phyloP scores from a whole-genome alignment of 2,797 vertebrate genomes.

The Rhinatrema bivittatum region DNA sequence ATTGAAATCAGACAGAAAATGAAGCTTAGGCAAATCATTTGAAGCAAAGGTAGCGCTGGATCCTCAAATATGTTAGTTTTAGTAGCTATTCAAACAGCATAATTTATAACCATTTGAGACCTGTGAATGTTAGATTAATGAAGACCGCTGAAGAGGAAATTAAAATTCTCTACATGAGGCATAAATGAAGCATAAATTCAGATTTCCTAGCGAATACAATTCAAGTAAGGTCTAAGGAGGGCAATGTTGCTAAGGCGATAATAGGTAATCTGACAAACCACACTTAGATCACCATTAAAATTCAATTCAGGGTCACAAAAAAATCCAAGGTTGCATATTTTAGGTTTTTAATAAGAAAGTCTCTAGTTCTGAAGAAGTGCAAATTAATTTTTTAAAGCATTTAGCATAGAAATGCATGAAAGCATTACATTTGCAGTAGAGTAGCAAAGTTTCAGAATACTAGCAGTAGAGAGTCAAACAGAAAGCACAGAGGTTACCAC shows the following conservation, averaged over 20 bases:
- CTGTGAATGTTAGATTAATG: conserved; percentile 1
- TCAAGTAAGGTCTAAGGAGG: conserved; percentile 9
- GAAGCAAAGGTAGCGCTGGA: background rate
- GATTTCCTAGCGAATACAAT: conserved; percentile 10
- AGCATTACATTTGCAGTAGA: conserved; percentile 1
- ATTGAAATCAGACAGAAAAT: background rate
- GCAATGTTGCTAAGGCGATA: conserved; percentile 1
- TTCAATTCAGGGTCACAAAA: conserved; percentile 8
- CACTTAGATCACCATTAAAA: conserved; percentile 7
- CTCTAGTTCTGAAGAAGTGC: conserved; percentile 1
- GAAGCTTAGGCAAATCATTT: background rate
- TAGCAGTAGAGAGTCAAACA: background rate
- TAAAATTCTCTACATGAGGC: background rate
- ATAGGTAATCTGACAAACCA: conserved; percentile 9
- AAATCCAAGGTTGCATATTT: background rate
- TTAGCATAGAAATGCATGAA: conserved; percentile 9
- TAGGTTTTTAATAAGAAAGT: conserved; percentile 13
- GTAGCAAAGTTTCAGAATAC: background rate
- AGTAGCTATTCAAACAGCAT: background rate
- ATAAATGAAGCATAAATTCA: background rate
- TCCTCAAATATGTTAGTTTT: background rate
- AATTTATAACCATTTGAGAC: background rate
- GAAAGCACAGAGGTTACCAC: conserved; percentile 1
- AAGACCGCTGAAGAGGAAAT: background rate
- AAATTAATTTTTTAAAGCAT: conserved; percentile 16